These are phyloP conservation scores for Acanthurus tractus DNA, from an alignment of 2,797 vertebrate species.

Conservation along the genomic window DNA sequence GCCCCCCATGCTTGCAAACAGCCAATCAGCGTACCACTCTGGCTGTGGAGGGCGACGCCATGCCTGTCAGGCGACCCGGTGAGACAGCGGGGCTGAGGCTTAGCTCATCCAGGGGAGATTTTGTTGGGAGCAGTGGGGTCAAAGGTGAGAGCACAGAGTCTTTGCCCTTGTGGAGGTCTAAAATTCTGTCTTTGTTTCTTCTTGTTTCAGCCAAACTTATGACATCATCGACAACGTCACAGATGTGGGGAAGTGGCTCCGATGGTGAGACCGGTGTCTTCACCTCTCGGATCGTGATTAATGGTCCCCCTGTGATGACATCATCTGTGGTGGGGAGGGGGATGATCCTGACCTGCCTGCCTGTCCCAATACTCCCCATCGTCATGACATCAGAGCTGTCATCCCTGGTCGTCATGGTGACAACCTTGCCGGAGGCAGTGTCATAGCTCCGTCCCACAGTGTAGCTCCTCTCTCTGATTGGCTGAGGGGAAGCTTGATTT, in stretches of 20 bases:
- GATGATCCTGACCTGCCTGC: conserved; percentile 64
- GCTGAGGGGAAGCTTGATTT: conserved; percentile 68
- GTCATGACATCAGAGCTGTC: conserved; percentile 41
- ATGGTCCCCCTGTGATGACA: conserved; percentile 51
- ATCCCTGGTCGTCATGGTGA: conserved; percentile 86
- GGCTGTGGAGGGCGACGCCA: conserved; percentile 81
- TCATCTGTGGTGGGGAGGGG: conserved; percentile 69
- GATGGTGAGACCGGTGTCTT: conserved; percentile 81
- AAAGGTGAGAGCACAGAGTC: conserved; percentile 24
- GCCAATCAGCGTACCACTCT: conserved; percentile 87
- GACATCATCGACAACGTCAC: neutral
- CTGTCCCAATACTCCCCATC: neutral
- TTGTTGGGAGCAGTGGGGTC: conserved; percentile 23
- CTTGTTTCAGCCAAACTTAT: neutral
- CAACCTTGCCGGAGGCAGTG: conserved; percentile 88
- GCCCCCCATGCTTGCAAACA: conserved; percentile 45
- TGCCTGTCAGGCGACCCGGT: conserved; percentile 81
- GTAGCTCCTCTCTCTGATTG: conserved; percentile 85
- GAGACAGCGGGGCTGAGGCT: conserved; percentile 75
- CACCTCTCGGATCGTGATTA: conserved; percentile 87
- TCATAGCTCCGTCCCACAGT: conserved; percentile 90
- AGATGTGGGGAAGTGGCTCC: neutral
- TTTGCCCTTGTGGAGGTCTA: neutral
- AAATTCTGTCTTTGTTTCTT: neutral
- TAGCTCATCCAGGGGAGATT: conserved; percentile 1